Evolutionary conservation across 2,797 vertebrate species (phyloP).

Genomic region (Spea hammondii): DNA sequence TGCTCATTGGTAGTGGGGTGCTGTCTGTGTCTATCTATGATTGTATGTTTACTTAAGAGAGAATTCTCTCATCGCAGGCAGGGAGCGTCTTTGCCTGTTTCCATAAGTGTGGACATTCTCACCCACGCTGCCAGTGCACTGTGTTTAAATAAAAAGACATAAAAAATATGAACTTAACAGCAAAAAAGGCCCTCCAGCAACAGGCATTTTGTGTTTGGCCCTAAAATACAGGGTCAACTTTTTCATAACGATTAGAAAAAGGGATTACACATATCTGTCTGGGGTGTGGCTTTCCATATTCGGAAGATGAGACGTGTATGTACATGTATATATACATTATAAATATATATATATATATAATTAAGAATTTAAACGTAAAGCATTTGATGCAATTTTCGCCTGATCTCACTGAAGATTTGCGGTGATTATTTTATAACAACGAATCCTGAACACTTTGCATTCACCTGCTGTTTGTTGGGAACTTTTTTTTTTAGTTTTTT

Average conservation of each 20-base stretch:
- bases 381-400: conserved; percentile 61
- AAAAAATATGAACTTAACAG: conserved; percentile 16
- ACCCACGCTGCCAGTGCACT: conserved; percentile 41
- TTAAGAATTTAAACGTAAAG: conserved; percentile 60
- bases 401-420: conserved; percentile 62
- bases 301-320: conserved; percentile 60
- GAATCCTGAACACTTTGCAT: conserved; percentile 47
- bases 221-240: background rate
- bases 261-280: conserved; percentile 41
- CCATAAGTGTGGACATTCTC: conserved; percentile 11
- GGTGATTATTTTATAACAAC: conserved; percentile 58
- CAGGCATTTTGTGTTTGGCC: conserved; percentile 3
- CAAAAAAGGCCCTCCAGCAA: conserved; percentile 18
- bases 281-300: conserved; percentile 63
- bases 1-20: conserved; percentile 7
- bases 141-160: conserved; percentile 37
- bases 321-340: conserved; percentile 50
- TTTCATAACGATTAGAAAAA: conserved; percentile 23
- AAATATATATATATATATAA: conserved; percentile 60
- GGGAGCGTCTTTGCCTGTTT: conserved; percentile 30
- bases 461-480: conserved; percentile 27
- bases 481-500: background rate
- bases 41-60: conserved; percentile 44
- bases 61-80: conserved; percentile 24
- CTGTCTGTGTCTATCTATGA: conserved; percentile 15